Base-by-base conservation (phyloP, 2,113 vertebrate species). In the Rhinichthys klamathensis region DNA sequence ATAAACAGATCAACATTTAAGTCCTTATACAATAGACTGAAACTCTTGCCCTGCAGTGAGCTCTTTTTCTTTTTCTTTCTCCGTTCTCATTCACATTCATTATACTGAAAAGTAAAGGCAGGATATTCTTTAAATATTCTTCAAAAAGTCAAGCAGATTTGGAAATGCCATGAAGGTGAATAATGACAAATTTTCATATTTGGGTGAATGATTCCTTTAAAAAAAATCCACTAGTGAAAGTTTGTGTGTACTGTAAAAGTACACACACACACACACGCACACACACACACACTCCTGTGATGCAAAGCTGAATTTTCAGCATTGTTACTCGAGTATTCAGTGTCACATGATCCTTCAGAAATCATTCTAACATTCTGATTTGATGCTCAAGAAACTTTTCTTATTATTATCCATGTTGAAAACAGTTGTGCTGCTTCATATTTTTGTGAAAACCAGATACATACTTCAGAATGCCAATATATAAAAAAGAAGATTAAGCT, bases 1-100 rank as follows among this genome's bases (percentile, higher is more conserved):
- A 44, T 73, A n/a, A 73, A 73, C 35, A 73, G 69, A 44, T 73
- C 35, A 73, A 73, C 23, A 63, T n/a, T 60, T 60, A n/a, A n/a
- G 23, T n/a, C 3, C 11, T 27, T 63, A 25, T 27, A 63, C 25
- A 27, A n/a, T n/a, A 7, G 12, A 73, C 23, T 13, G 38, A 25
- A 73, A 44, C 16, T 35, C 16, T 38, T 21, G 16, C 65, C 32
- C 32, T 32, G 30, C 30, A 32, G 30, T 67, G 30, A 67, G 18
- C 30, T 4, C 3, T 21, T 69, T 21, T 27, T 38, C 18, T n/a
- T n/a, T n/a, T n/a, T n/a, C 21, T 70, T 38, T 69, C 8, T 18
- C 65, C 1, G 0, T 72, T 72, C 69, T 13, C 8, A 25, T 73
- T 46, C 11, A 44, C 38, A 25, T 46, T 25, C 6, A 46, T 73